Evolutionary conservation across 2,113 vertebrate species (phyloP), one percentile per base, ranked within the genome.

Genomic region (Vulpes vulpes): DNA sequence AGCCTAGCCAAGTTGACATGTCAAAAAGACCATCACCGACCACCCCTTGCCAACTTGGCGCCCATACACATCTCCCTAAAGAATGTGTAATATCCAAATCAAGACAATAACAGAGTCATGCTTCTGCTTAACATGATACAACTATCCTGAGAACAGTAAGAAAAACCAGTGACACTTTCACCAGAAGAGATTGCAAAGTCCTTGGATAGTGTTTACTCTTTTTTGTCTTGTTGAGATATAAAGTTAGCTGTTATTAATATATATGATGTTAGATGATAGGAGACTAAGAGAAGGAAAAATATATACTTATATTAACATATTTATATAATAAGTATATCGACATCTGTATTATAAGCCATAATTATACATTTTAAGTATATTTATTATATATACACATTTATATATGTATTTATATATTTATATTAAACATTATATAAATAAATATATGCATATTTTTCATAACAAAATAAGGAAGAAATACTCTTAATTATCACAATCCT

Each of bases 381-480:
- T 49, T 30, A 25, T 55, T 73, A 78, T 16, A 67, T 62, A 88
- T 19, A 62, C 60, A 27, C 23, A 38, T 80, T 69, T 62, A 62
- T 51, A 57, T 59, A 60, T 38, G 32, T 25, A n/a, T 30, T 49
- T 74, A 23, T 81, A 27, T 62, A 30, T 79, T 23, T 82, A 8
- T 53, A 30, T 51, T 49, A 78, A 78, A 10, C 15, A 78, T 51
- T 51, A 30, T 51, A 30, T 78, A 78, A 27, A 51, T 51, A 51
- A 49, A 51, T 76, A 49, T 16, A 51, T 49, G 27, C 12, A 55
- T 49, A 23, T 27, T 55, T 83, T 57, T 81, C 16, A 59, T 78
- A 64, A 92, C n/a, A 95, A 94, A 94, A 80, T 80, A 83, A 91
- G 27, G 5, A 86, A 78, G n/a, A 89, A 83, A 73, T 60, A 65